Evolutionary conservation across 1,140 invertebrate species (phyloP).

Genomic region (Harlomillsia oculata): DNA sequence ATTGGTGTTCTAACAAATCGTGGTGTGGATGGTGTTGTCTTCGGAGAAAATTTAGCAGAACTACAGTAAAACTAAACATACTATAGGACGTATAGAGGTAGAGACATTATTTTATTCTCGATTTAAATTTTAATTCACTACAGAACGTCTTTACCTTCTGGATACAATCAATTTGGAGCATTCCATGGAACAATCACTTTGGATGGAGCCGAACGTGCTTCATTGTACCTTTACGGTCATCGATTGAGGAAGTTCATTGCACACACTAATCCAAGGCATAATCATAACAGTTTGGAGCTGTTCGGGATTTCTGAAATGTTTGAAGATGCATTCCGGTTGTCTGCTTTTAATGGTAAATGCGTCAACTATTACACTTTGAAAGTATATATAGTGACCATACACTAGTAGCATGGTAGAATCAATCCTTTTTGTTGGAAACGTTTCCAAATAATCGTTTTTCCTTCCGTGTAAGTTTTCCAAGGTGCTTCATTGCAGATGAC

Average conservation of each 20-base stretch:
- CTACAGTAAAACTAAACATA: constrained; percentile 40
- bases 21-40: constrained; percentile 44
- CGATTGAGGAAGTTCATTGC: constrained; percentile 43
- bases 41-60: constrained; percentile 49
- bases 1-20: constrained; percentile 39
- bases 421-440: background rate
- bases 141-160: constrained; percentile 36
- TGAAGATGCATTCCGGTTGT: constrained; percentile 16
- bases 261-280: constrained; percentile 39
- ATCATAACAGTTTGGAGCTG: background rate
- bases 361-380: too few species aligned
- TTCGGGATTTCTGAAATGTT: constrained; percentile 18
- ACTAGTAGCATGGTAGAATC: too few species aligned
- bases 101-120: background rate
- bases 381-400: too few species aligned
- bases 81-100: constrained; percentile 19
- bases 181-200: constrained; percentile 41
- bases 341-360: constrained; percentile 17
- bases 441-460: background rate
- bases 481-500: background rate
- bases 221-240: constrained; percentile 45
- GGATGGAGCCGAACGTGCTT: constrained; percentile 35
- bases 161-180: constrained; percentile 48
- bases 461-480: background rate
- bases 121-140: constrained; percentile 7